Percentiles rank a stretch among this genome's conserved stretches.
phyloP scores from a whole-genome alignment of 2,888 invertebrate species.

The Calliopum simillimum region DNA sequence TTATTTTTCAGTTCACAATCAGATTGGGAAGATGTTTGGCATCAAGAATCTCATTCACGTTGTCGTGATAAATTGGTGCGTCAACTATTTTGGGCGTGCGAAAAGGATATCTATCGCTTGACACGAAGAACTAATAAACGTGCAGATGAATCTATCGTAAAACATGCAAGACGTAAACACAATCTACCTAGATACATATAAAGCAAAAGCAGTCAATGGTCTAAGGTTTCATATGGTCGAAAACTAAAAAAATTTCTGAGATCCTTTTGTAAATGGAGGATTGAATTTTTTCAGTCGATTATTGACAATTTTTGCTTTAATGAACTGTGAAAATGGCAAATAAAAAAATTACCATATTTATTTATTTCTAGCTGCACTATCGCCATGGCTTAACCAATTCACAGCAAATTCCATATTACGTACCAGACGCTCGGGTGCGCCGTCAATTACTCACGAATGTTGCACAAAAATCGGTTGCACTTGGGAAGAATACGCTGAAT shows the following conservation, averaged over 20 bases:
- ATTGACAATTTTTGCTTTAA: too few relatives aligned
- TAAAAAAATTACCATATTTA: too few relatives aligned
- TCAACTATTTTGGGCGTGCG: conserved; percentile 74
- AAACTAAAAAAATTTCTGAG: background rate
- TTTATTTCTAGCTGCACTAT: conserved; percentile 34
- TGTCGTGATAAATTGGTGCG: conserved; percentile 71
- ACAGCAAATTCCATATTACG: conserved; percentile 61
- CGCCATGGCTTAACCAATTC: conserved; percentile 65
- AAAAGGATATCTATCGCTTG: conserved; percentile 73
- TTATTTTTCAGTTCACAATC: conserved; percentile 67
- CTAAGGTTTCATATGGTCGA: background rate
- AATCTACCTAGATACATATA: background rate
- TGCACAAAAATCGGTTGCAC: conserved; percentile 72
- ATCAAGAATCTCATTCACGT: conserved; percentile 71
- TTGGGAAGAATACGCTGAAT: conserved; percentile 76
- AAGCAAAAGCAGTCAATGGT: background rate
- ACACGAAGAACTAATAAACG: conserved; percentile 67
- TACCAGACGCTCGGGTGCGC: conserved; percentile 55
- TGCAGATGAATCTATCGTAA: conserved; percentile 45
- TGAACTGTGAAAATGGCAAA: too few relatives aligned
- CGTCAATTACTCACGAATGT: conserved; percentile 72
- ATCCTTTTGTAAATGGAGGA: too few relatives aligned
- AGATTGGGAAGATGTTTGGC: conserved; percentile 73
- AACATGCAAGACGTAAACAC: conserved; percentile 43
- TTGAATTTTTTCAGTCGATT: too few relatives aligned